These are phyloP conservation scores for Melipona quadrifasciata DNA, from an alignment of 1,140 invertebrate genomes.

Conservation along the genomic window DNA sequence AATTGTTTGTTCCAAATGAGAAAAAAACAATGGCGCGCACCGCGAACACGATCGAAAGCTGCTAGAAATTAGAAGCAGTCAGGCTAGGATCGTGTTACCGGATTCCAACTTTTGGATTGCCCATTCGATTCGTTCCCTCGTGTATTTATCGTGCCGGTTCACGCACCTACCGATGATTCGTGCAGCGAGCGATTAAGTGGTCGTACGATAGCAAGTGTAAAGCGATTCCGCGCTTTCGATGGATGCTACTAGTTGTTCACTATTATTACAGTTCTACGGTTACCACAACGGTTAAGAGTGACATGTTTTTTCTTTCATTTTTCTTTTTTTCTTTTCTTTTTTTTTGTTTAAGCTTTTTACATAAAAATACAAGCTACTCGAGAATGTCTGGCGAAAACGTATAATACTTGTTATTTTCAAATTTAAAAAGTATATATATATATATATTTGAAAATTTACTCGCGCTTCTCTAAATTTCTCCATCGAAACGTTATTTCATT, in stretches of 20 bases:
- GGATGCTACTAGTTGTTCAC: constrained; percentile 12
- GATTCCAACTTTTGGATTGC: constrained; percentile 33
- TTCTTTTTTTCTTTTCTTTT: too few species aligned
- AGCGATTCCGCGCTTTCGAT: constrained; percentile 17
- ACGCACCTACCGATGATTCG: constrained; percentile 30
- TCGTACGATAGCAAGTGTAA: constrained; percentile 18
- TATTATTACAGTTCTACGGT: constrained; percentile 10
- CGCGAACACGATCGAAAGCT: neutral
- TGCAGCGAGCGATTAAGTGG: constrained; percentile 34
- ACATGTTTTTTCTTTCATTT: neutral
- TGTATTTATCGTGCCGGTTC: constrained; percentile 21
- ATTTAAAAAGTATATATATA: too few species aligned
- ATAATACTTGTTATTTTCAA: too few species aligned
- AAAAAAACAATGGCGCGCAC: neutral
- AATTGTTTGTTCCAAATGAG: neutral
- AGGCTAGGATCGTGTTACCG: constrained; percentile 47
- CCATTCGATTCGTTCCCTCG: neutral
- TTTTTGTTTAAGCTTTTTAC: neutral
- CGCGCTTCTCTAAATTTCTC: neutral
- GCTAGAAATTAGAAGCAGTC: constrained; percentile 45
- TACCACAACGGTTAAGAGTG: neutral
- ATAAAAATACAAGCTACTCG: neutral
- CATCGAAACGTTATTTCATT: neutral
- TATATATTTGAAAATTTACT: too few species aligned
- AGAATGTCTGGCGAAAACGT: neutral